Base-by-base conservation (phyloP, 2,797 vertebrate genomes). In the Enteromius unitaeniatus region DNA sequence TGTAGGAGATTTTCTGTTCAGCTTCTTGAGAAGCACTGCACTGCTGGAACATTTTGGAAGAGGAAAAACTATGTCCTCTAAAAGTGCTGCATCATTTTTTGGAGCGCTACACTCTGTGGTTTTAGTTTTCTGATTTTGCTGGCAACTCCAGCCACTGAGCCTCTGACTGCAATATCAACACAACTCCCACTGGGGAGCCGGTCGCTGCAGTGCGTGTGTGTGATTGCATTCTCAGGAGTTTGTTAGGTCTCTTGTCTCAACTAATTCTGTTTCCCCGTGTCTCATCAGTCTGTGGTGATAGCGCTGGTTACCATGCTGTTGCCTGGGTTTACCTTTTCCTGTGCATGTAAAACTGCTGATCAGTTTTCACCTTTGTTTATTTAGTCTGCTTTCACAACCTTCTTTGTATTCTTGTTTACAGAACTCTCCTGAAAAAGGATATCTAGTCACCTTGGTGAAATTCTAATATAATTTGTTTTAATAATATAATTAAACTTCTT, bases 71-170 rank as follows among this genome's bases (percentile, higher is more conserved):
- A 26, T 31, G 79, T 72, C 68, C 68, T 81, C 53, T 81, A 73
- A 81, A 82, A 75, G 80, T 82, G 80, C 80, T 82, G 80, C 58
- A 75, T 82, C 68, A 82, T 82, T 79, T 37, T 74, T 74, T 65
- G 58, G 69, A 74, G 40, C 28, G 10, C 23, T 80, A 42, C 23
- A 74, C 68, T 15, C 55, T 47, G 79, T 69, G 10, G 53, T 60
- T 70, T 70, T 58, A 69, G 79, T 49, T 34, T 42, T 51, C 28
- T 73, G 55, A 42, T 62, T 62, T 60, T 81, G 53, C 69, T 73
- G 80, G 80, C 80, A 82, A 21, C 80, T 65, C 19, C 69, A 49
- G 67, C 40, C 55, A 49, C 60, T 51, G 58, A 69, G 49, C n/a
- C 64, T 40, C 47, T 55, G 64, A 69, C 58, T 82, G 80, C 70